Percentiles rank a stretch among this genome's conserved stretches.
These are phyloP conservation scores for Drosophila anomalata DNA, from an alignment of 2,888 invertebrate species.

Conservation along the genomic window DNA sequence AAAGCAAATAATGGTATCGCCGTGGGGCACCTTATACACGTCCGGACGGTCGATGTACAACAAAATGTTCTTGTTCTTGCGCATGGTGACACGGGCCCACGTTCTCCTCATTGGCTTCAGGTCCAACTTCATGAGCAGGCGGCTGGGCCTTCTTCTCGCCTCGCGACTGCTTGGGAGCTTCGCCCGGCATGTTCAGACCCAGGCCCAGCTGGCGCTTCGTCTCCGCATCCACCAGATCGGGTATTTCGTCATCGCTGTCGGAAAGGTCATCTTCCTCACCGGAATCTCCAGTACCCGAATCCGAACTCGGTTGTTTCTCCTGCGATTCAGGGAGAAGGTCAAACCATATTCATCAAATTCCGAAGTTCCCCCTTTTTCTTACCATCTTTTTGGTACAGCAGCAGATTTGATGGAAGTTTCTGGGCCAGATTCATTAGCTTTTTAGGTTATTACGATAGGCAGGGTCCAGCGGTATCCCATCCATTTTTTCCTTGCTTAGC, in stretches of 20 bases:
- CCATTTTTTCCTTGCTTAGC: background rate
- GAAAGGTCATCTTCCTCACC: background rate
- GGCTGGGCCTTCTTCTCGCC: conserved; percentile 68
- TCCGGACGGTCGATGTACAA: conserved; percentile 61
- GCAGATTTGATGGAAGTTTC: conserved; percentile 5
- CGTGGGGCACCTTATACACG: conserved; percentile 51
- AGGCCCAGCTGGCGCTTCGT: background rate
- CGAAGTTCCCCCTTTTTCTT: background rate
- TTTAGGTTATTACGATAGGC: conserved; percentile 5
- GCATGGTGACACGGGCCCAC: conserved; percentile 64
- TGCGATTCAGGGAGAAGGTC: background rate
- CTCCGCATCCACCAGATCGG: conserved; percentile 2
- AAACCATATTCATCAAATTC: background rate
- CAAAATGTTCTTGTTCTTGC: conserved; percentile 55
- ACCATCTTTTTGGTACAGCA: background rate
- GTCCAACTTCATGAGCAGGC: conserved; percentile 57
- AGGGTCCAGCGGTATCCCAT: background rate
- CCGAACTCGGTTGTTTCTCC: background rate
- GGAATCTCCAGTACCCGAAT: background rate
- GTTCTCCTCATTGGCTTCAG: conserved; percentile 47
- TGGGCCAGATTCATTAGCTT: conserved; percentile 31
- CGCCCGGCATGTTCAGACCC: too few species aligned
- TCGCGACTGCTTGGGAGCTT: conserved; percentile 35
- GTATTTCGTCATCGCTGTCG: conserved; percentile 41
- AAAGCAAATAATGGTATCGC: conserved; percentile 55